A percentile compares a stretch with the other conserved stretches of the same genome.
Evolutionary conservation across 2,113 vertebrate species (phyloP).

Genomic region (Astur gentilis): DNA sequence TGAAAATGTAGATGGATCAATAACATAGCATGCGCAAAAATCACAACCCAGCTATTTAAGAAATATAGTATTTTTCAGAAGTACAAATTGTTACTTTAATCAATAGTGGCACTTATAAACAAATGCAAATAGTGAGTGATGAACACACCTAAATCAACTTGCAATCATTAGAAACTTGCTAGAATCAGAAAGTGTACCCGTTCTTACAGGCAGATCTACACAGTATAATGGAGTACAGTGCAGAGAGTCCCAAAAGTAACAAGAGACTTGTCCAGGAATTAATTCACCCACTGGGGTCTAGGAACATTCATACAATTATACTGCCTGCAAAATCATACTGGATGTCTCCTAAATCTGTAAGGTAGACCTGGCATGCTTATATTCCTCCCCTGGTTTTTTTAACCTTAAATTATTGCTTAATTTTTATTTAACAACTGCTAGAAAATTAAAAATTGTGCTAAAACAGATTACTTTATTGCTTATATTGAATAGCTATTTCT

Average conservation of each 20-base stretch:
- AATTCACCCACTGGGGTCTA: background rate
- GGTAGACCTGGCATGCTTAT: background rate
- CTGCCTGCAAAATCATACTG: background rate
- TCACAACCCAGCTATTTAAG: background rate
- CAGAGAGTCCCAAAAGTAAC: background rate
- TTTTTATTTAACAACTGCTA: background rate
- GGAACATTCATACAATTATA: background rate
- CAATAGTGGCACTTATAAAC: background rate
- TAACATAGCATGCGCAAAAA: background rate
- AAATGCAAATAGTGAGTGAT: background rate
- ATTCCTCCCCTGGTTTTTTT: background rate
- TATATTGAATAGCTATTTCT: background rate
- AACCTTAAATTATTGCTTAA: background rate
- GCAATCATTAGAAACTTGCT: background rate
- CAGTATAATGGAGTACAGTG: background rate
- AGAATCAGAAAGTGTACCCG: background rate
- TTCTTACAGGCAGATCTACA: background rate
- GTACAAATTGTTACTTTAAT: background rate
- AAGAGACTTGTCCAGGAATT: background rate
- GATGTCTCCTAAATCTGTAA: background rate
- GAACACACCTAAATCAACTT: background rate
- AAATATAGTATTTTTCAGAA: background rate
- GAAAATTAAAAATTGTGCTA: background rate
- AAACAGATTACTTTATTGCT: background rate
- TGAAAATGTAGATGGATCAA: background rate